Percentiles rank a stretch among this genome's conserved stretches.
Evolutionary conservation across 1,140 invertebrate species (phyloP).

Genomic region (Wiebesia pumilae): DNA sequence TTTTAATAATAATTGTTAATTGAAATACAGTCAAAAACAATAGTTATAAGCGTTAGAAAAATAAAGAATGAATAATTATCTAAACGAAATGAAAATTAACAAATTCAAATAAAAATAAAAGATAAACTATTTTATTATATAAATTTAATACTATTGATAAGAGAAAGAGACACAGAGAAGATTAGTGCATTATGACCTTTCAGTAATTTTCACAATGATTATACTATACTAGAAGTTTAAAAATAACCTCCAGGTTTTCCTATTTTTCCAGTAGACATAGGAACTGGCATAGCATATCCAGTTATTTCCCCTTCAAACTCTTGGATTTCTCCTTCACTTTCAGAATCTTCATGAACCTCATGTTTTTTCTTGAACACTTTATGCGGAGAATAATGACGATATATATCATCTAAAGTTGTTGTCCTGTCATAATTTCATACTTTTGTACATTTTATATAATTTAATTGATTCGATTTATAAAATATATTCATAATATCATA

Average conservation of each 20-base stretch:
- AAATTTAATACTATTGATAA: too few species aligned
- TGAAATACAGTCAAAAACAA: too few species aligned
- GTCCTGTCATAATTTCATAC: slow-evolving; percentile 68
- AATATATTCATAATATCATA: neutral
- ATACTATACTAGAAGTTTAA: neutral
- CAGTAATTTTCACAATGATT: too few species aligned
- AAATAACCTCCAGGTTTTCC: slow-evolving; percentile 49
- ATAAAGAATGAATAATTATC: too few species aligned
- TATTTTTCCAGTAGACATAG: slow-evolving; percentile 64
- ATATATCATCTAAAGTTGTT: slow-evolving; percentile 79
- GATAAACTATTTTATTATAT: too few species aligned
- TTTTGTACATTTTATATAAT: neutral
- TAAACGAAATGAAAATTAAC: too few species aligned
- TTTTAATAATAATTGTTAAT: too few species aligned
- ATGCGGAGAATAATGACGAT: slow-evolving; percentile 74
- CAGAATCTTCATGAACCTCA: slow-evolving; percentile 54
- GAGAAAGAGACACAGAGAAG: too few species aligned
- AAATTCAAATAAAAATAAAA: too few species aligned
- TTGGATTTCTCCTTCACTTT: slow-evolving; percentile 66
- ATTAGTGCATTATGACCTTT: too few species aligned
- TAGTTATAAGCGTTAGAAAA: too few species aligned
- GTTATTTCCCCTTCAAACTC: slow-evolving; percentile 74
- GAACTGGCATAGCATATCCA: slow-evolving; percentile 72
- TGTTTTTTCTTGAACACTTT: slow-evolving; percentile 62
- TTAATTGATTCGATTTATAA: neutral